Evolutionary conservation across 23 tunicate species (phyloP).

Genomic region (Trididemnum miniatum): DNA sequence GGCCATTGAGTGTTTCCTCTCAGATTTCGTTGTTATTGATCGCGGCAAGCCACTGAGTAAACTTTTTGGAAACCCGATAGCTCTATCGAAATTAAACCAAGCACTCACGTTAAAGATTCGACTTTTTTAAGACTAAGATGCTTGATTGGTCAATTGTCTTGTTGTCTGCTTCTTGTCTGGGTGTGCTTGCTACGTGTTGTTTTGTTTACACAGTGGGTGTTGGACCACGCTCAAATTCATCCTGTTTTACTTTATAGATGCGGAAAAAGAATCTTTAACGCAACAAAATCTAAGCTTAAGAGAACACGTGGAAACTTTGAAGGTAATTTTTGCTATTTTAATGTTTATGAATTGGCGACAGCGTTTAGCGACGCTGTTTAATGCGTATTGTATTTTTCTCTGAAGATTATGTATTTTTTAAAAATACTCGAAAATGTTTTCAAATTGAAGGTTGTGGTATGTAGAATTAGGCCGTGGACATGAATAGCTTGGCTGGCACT

Average conservation of each 20-base stretch:
- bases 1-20: neutral
- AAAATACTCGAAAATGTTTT: too few relatives aligned
- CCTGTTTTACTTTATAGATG: conserved; percentile 33
- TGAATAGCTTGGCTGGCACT: too few relatives aligned
- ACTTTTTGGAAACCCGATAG: neutral
- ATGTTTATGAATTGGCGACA: neutral
- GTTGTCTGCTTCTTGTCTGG: neutral
- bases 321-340: conserved; percentile 36
- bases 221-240: neutral
- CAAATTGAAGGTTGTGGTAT: too few relatives aligned
- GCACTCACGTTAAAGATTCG: too few relatives aligned
- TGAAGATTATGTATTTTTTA: too few relatives aligned
- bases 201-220: conserved; percentile 12
- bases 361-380: too few relatives aligned
- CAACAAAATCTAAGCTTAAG: conserved; percentile 44
- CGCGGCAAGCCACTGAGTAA: neutral
- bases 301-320: conserved; percentile 47
- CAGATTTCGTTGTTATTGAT: neutral
- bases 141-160: neutral
- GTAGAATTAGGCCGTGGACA: too few relatives aligned
- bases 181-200: neutral
- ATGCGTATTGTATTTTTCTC: too few relatives aligned
- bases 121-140: too few relatives aligned
- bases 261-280: conserved; percentile 40
- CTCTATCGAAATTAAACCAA: neutral